A percentile compares a stretch with the other conserved stretches of the same genome.
phyloP scores from a whole-genome alignment of 2,888 invertebrate genomes.

The Lepas anatifera region DNA sequence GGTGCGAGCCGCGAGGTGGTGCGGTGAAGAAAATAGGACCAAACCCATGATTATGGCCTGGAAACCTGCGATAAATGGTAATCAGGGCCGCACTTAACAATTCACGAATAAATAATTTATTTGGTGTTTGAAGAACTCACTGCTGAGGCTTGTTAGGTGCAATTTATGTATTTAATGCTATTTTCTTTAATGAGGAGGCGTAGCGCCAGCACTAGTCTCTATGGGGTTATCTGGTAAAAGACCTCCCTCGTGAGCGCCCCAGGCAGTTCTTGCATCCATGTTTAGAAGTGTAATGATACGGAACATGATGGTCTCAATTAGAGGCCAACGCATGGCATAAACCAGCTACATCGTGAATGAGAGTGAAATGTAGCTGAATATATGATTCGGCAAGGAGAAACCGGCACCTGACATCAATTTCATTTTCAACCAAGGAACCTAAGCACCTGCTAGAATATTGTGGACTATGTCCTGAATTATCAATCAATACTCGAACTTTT shows the following conservation, averaged over 20 bases:
- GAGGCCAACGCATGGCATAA: too few species aligned
- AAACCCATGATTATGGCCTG: constrained; percentile 8
- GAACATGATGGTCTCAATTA: not conserved
- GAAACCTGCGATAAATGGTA: constrained; percentile 10
- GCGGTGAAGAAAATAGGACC: constrained; percentile 3
- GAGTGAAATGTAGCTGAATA: too few species aligned
- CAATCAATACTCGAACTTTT: too few species aligned
- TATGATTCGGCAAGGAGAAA: too few species aligned
- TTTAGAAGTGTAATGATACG: too few species aligned
- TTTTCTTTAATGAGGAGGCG: constrained; percentile 3
- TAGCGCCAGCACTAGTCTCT: not conserved
- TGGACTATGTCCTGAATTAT: too few species aligned
- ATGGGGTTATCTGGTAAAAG: not conserved
- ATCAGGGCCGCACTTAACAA: constrained; percentile 11
- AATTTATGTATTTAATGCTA: constrained; percentile 9
- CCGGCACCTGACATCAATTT: too few species aligned
- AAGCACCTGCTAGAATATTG: too few species aligned
- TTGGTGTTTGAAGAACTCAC: constrained; percentile 2
- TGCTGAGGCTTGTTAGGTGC: not conserved
- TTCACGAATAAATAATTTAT: constrained; percentile 12
- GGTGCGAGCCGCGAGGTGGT: not conserved
- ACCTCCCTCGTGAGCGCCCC: too few species aligned
- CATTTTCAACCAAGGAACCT: too few species aligned
- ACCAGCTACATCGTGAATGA: too few species aligned
- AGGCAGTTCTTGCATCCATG: too few species aligned